Conservation (phyloP, 2,888 invertebrate species). For the Rhagophthalmus giganteus region DNA sequence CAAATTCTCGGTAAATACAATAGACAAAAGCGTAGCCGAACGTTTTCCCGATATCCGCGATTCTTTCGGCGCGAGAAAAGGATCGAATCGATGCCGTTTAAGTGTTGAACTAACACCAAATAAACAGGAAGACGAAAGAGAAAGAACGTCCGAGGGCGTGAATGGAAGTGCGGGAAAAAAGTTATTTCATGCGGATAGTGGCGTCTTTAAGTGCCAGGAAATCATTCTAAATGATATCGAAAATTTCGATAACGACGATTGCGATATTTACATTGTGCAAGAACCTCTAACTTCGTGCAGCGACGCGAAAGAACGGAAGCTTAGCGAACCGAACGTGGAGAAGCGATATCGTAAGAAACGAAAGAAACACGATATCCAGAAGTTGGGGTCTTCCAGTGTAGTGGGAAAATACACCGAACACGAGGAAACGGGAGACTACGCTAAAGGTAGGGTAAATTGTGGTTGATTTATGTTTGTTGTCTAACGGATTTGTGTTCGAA, state of each 20-base stretch:
- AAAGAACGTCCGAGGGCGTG: conserved; percentile 4
- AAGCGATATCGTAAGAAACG: conserved; percentile 7
- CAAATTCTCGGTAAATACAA: conserved; percentile 12
- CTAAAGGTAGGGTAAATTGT: conserved; percentile 25
- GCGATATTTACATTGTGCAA: conserved; percentile 23
- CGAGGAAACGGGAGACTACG: conserved; percentile 11
- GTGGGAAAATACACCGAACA: conserved; percentile 5
- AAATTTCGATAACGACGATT: not conserved
- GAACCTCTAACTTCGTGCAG: conserved; percentile 31
- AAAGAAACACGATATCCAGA: conserved; percentile 7
- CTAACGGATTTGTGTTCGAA: not conserved
- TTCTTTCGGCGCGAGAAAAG: conserved; percentile 6
- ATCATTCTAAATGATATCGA: not conserved
- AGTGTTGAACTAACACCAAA: conserved; percentile 12
- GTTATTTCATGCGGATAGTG: not conserved
- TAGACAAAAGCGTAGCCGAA: conserved; percentile 15
- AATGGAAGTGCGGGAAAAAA: conserved; percentile 2
- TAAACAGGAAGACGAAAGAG: conserved; percentile 6
- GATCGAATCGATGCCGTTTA: conserved; percentile 12
- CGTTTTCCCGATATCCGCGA: conserved; percentile 14
- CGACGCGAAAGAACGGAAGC: conserved; percentile 31
- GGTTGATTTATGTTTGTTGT: conserved; percentile 17
- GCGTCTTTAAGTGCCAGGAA: conserved; percentile 3
- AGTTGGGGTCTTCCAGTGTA: too few relatives aligned
- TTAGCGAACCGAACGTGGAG: conserved; percentile 18